A percentile compares a stretch with the other conserved stretches of the same genome.
Conservation (phyloP, 2,113 vertebrate species). For the Protobothrops flavoviridis region DNA sequence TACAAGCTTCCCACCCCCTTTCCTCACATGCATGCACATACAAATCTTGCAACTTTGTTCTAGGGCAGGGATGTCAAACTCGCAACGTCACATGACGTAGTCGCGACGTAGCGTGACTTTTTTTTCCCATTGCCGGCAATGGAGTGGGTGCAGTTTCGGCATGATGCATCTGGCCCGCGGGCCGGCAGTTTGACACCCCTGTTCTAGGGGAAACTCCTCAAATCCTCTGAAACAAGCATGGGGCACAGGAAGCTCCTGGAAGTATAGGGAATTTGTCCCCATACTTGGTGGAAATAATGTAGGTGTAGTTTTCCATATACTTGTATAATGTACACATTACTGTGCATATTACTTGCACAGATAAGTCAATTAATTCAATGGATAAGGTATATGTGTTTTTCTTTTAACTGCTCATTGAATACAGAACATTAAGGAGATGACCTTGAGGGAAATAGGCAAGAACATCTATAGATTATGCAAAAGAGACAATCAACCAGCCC, state of each 20-base stretch:
- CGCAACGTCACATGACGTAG: no score
- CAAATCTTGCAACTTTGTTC: not conserved
- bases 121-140: no score
- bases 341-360: not conserved
- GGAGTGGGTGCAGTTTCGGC: no score
- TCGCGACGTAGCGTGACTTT: no score
- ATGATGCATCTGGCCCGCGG: no score
- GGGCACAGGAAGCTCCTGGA: not conserved
- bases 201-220: not conserved
- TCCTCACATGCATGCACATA: not conserved
- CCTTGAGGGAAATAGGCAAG: not conserved
- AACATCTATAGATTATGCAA: not conserved
- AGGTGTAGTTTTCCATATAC: not conserved
- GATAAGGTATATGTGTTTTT: not conserved
- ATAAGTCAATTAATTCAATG: not conserved
- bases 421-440: not conserved
- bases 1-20: not conserved
- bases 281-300: not conserved
- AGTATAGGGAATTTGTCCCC: not conserved
- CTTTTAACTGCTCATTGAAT: not conserved
- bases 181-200: no score
- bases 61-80: no score
- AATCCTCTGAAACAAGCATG: not conserved
- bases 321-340: not conserved
- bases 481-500: no score